Percentiles rank a stretch among this genome's conserved stretches.
Conservation (phyloP, 2,888 invertebrate genomes). For the Andrena trimmerana region DNA sequence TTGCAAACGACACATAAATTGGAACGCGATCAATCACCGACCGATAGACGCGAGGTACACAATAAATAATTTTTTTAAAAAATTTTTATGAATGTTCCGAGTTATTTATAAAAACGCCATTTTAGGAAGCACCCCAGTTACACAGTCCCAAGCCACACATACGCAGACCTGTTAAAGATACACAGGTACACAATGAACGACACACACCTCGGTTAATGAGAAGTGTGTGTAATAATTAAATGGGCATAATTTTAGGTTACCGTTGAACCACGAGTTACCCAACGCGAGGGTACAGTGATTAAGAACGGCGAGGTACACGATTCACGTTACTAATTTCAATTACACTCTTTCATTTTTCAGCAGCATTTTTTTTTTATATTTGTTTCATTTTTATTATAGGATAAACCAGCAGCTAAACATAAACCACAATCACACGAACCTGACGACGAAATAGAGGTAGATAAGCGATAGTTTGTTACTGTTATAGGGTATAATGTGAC, state of each 20-base stretch:
- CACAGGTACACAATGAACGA: slow-evolving; percentile 36
- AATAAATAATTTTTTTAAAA: background rate
- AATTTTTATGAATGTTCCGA: background rate
- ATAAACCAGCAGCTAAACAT: slow-evolving; percentile 5
- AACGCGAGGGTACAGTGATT: slow-evolving; percentile 19
- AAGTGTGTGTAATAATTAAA: background rate
- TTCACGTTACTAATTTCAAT: background rate
- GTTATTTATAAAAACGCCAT: background rate
- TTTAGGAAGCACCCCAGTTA: slow-evolving; percentile 29
- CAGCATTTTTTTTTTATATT: background rate
- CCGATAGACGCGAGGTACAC: slow-evolving; percentile 13
- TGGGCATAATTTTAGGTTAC: slow-evolving; percentile 46
- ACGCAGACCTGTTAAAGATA: slow-evolving; percentile 9
- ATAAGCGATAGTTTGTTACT: background rate
- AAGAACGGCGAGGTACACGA: slow-evolving; percentile 54
- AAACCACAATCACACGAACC: slow-evolving; percentile 20
- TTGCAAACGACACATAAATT: background rate
- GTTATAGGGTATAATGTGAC: background rate
- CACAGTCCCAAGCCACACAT: background rate
- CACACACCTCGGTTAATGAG: background rate
- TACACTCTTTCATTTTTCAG: background rate
- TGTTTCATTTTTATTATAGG: slow-evolving; percentile 39
- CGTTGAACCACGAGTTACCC: background rate
- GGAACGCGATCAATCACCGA: background rate
- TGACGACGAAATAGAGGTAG: slow-evolving; percentile 51